Evolutionary conservation across 2,888 invertebrate genomes (phyloP), one percentile per base, ranked within the genome.

Genomic region (Drosophila phalerata): DNA sequence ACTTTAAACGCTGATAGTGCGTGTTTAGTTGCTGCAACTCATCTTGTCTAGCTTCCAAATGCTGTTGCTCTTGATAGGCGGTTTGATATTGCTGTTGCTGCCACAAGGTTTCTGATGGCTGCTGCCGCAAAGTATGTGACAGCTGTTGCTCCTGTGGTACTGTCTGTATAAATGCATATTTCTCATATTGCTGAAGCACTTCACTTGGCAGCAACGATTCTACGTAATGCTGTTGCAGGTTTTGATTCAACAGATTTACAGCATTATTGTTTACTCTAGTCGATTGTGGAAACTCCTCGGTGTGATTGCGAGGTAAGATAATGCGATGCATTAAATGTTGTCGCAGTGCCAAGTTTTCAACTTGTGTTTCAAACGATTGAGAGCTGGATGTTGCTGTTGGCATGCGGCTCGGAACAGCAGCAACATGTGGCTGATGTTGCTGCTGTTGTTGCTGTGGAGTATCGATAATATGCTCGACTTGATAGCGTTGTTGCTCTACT

Each of bases 21-120:
- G 43, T 37, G 13, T 60, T 69, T 0, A 88, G 56, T n/a, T 86
- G 64, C n/a, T 77, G 66, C 11, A 88, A 32, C 17, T 88, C 73
- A 19, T 51, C 49, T 1, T 49, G 63, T 1, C 15, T 3, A 2
- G 49, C 17, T 5, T 72, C 49, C 49, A 64, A 42, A 1, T 40
- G 30, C 17, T 69, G 58, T 5, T 66, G 64, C 11, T 68, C 61
- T 17, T 76, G 63, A 19, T 56, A 63, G 5, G 65, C 1, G 0
- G n/a, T 3, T 3, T 63, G 68, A n/a, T 69, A 70, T 34, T 65
- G 65, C 40, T 76, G 45, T 19, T 61, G 58, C 11, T 49, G 51
- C 56, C 47, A 40, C 30, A 63, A 13, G 9, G 15, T 8, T 4
- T 19, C 5, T 11, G 48, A 30, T 43, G 40, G 62, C n/a, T 68